Evolutionary conservation across 2,113 vertebrate genomes (phyloP), one percentile per base, ranked within the genome.

Genomic region (Coryphaenoides rupestris): DNA sequence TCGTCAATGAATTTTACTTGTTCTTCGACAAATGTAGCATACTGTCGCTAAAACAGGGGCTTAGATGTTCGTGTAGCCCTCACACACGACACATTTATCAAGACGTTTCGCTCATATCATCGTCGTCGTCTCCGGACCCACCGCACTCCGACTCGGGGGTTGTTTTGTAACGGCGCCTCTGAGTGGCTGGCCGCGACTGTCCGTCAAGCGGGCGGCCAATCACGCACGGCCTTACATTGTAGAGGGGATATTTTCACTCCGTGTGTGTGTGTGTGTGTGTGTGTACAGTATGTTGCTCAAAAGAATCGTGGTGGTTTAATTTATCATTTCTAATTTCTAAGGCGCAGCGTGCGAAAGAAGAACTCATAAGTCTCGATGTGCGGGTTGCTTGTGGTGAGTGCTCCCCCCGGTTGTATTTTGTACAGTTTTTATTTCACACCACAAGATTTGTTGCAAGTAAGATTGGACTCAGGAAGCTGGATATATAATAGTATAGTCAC

Each of bases 231-330:
- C 85, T 92, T 93, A 85, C 90, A 92, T 91, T 88, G 81, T 87
- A 80, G 87, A 87, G 92, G 83, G 79, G 83, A 55, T 89, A 87
- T 91, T 88, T 89, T 91, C 88, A 76, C 86, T 88, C n/a, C n/a
- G n/a, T n/a, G n/a, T n/a, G n/a, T n/a, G n/a, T n/a, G n/a, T n/a
- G n/a, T n/a, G n/a, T n/a, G n/a, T n/a, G n/a, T n/a, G n/a, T n/a
- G 85, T 92, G 91, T 93, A 93, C 89, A 92, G 92, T 91, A 89
- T 89, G 87, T 88, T 88, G 85, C 88, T n/a, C n/a, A 72, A 79
- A 76, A 50, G 13, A 88, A 89, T 78, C 82, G 84, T 83, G 81
- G 21, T 55, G 77, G 83, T 84, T n/a, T n/a, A 77, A 75, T 78
- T 77, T 75, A 19, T n/a, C n/a, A n/a, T n/a, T n/a, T n/a, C n/a